Conservation (phyloP, 2,113 vertebrate genomes). For the Scortum barcoo region DNA sequence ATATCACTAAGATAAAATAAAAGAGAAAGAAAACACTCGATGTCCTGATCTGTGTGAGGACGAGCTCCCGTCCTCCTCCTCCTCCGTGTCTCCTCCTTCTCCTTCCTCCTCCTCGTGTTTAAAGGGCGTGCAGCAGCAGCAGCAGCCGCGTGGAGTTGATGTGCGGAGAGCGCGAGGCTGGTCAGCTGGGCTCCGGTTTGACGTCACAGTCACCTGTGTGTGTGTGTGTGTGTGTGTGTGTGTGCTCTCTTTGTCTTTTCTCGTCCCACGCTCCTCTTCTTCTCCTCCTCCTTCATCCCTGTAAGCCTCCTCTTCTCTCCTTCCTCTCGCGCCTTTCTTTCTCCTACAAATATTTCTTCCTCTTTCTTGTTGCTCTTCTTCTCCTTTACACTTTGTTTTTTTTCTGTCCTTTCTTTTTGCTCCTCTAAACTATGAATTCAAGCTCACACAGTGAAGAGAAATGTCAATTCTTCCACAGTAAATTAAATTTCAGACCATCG, state of each 20-base stretch:
- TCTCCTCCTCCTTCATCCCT: conserved; percentile 22
- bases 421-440: too few species aligned
- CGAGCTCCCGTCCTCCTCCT: conserved; percentile 37
- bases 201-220: conserved; percentile 74
- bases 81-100: background rate
- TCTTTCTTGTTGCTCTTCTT: too few species aligned
- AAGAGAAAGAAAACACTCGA: too few species aligned
- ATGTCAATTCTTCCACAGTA: too few species aligned
- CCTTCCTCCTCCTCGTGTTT: conserved; percentile 27
- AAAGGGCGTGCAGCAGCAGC: conserved; percentile 46
- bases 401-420: background rate
- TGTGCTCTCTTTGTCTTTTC: conserved; percentile 4
- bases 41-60: conserved; percentile 32
- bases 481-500: too few species aligned
- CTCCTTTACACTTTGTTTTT: background rate
- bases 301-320: background rate
- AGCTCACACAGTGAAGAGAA: too few species aligned
- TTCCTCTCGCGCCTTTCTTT: too few species aligned
- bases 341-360: background rate
- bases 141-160: conserved; percentile 65
- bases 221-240: conserved; percentile 15
- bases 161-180: conserved; percentile 64
- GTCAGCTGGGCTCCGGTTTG: conserved; percentile 80
- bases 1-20: too few species aligned
- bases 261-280: conserved; percentile 46